A percentile compares a stretch with the other conserved stretches of the same genome.
Conservation (phyloP, 35 echinoderm and acorn worm genomes). For the Holothuria glaberrima region DNA sequence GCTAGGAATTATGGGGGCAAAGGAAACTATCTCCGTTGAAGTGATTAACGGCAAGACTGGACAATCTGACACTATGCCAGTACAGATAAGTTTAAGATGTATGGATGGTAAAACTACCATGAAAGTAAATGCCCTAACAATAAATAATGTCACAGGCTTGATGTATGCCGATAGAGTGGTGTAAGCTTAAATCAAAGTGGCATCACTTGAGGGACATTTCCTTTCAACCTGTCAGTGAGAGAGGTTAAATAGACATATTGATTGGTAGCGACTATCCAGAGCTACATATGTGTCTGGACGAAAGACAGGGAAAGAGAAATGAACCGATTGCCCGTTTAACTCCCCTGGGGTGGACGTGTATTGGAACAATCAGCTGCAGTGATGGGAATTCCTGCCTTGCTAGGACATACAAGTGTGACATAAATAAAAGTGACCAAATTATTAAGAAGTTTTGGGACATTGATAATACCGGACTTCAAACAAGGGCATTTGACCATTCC, state of each 20-base stretch:
- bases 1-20: slow-evolving; percentile 10
- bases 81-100: background rate
- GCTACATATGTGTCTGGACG: background rate
- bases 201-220: too few species aligned
- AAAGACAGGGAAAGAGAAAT: slow-evolving; percentile 25
- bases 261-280: too few species aligned
- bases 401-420: slow-evolving; percentile 23
- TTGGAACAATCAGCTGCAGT: background rate
- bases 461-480: background rate
- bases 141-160: too few species aligned
- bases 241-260: too few species aligned
- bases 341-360: slow-evolving; percentile 35
- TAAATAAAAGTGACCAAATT: background rate
- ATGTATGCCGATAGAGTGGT: too few species aligned
- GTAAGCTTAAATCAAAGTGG: too few species aligned
- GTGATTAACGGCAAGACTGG: slow-evolving; percentile 40
- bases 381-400: slow-evolving; percentile 1
- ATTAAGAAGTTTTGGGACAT: slow-evolving; percentile 41
- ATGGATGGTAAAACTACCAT: too few species aligned
- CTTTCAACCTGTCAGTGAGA: too few species aligned
- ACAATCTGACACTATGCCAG: slow-evolving; percentile 52
- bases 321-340: slow-evolving; percentile 43
- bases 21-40: background rate
- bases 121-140: too few species aligned
- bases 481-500: too few species aligned